Evolutionary conservation across 2,113 vertebrate genomes (phyloP).

Genomic region (Callocephalon fimbriatum): DNA sequence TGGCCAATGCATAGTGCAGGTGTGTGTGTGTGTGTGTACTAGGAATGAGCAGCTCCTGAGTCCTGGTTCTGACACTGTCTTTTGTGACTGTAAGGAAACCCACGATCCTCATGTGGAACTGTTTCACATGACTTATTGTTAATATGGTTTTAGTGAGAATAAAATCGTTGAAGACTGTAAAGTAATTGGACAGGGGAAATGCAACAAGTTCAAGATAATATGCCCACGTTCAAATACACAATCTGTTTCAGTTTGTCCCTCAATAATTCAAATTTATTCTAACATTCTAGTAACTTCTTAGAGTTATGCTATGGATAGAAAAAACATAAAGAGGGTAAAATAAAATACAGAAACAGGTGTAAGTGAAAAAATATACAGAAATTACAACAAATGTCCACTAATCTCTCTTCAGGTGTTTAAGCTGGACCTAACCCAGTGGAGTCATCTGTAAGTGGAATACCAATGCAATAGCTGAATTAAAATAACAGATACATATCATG

Average conservation of each 20-base stretch:
- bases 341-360: background rate
- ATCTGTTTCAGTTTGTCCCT: background rate
- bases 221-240: background rate
- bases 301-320: background rate
- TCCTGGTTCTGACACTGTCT: background rate
- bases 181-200: background rate
- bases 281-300: background rate
- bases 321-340: background rate
- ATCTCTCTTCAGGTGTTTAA: background rate
- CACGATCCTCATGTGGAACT: background rate
- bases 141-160: background rate
- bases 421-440: background rate
- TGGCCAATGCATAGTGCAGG: fast-evolving
- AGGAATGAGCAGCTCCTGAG: background rate
- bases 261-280: background rate
- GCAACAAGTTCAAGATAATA: background rate
- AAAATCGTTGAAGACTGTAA: background rate
- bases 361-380: background rate
- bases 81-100: background rate
- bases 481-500: background rate
- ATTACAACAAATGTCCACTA: background rate
- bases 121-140: background rate
- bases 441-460: background rate
- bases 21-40: background rate
- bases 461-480: background rate